Evolutionary conservation across 2,797 vertebrate genomes (phyloP).

Genomic region (Hapalemur alaotrensis): DNA sequence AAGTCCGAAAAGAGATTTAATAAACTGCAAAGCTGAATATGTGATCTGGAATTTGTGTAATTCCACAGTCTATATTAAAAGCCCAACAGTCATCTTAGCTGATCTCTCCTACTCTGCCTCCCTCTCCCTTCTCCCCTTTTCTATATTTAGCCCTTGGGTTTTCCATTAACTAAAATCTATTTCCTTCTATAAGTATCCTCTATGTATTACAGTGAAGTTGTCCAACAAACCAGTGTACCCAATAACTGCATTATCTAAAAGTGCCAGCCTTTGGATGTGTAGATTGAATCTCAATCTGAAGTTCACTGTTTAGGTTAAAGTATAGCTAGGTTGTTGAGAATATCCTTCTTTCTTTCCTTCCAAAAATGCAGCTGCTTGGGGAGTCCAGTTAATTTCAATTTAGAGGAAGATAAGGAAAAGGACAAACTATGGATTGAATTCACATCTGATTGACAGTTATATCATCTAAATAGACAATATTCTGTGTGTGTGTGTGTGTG

Average conservation of each 20-base stretch:
- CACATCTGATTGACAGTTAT: not conserved
- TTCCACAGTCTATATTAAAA: constrained; percentile 17
- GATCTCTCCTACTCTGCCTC: not conserved
- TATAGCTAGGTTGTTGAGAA: not conserved
- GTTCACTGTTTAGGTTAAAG: not conserved
- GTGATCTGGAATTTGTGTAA: constrained; percentile 45
- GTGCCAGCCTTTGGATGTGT: not conserved
- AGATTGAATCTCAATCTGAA: not conserved
- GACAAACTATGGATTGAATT: not conserved
- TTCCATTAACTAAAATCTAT: constrained; percentile 50
- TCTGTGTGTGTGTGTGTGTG: not conserved
- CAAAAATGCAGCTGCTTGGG: not conserved
- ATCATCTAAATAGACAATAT: not conserved
- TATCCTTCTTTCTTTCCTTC: not conserved
- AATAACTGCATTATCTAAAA: not conserved
- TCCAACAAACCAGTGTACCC: not conserved
- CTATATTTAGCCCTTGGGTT: constrained; percentile 37
- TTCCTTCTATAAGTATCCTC: constrained; percentile 5
- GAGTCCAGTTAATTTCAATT: not conserved
- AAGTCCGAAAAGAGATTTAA: constrained; percentile 23
- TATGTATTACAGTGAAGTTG: not conserved
- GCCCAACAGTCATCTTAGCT: constrained; percentile 4
- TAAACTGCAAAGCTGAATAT: not conserved
- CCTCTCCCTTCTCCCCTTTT: not conserved
- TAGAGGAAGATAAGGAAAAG: not conserved